A percentile compares a stretch with the other conserved stretches of the same genome.
These are phyloP conservation scores for Geococcyx californianus DNA, from an alignment of 2,113 vertebrate species.

Conservation along the genomic window DNA sequence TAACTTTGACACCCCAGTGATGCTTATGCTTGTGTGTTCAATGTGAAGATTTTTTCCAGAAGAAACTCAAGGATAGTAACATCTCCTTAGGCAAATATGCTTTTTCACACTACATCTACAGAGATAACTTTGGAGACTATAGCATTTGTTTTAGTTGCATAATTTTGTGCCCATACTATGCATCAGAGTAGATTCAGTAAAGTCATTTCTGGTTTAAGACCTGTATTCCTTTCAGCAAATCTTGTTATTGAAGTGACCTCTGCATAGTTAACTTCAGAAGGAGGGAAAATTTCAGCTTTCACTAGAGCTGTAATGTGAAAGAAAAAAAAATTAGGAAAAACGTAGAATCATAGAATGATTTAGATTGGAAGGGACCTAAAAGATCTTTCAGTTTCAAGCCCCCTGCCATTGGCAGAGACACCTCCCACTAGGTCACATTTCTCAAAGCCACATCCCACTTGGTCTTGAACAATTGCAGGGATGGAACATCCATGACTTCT, in stretches of 20 bases:
- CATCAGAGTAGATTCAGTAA: not conserved
- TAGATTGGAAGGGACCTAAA: too few relatives aligned
- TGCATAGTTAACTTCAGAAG: not conserved
- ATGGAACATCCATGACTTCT: too few relatives aligned
- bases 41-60: not conserved
- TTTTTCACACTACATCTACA: not conserved
- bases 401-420: too few relatives aligned
- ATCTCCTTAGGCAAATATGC: not conserved
- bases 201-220: not conserved
- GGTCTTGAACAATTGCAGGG: too few relatives aligned
- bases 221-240: not conserved
- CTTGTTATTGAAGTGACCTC: not conserved
- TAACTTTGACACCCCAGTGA: not conserved
- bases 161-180: not conserved
- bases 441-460: too few relatives aligned
- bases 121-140: not conserved
- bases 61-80: not conserved
- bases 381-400: too few relatives aligned
- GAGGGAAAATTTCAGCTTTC: not conserved
- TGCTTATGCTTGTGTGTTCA: not conserved
- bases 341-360: too few relatives aligned
- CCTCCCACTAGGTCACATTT: too few relatives aligned
- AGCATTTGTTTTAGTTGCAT: not conserved
- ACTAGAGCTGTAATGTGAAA: not conserved
- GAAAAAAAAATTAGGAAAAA: not conserved